A percentile compares a stretch with the other conserved stretches of the same genome.
These are phyloP conservation scores for Pediacus dermestoides DNA, from an alignment of 2,888 invertebrate species.

Conservation along the genomic window DNA sequence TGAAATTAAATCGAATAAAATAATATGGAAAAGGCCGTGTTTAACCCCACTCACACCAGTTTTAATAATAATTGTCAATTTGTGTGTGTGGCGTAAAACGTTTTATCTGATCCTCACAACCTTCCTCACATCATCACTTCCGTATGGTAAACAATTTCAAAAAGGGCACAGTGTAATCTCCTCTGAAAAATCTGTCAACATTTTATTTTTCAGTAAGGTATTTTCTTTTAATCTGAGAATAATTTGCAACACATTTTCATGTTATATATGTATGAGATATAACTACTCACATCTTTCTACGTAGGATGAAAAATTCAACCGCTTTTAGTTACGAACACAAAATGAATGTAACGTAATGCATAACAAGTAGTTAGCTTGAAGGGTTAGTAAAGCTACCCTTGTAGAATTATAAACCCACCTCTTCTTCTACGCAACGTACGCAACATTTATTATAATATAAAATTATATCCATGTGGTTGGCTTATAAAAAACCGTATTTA, in stretches of 20 bases:
- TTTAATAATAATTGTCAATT: too few species aligned
- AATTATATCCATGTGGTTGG: conserved; percentile 29
- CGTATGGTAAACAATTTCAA: too few species aligned
- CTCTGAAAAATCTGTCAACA: conserved; percentile 6
- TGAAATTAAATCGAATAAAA: too few species aligned
- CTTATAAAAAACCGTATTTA: too few species aligned
- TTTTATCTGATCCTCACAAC: too few species aligned
- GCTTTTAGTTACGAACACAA: conserved; percentile 48
- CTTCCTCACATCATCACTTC: too few species aligned
- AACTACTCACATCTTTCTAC: conserved; percentile 44
- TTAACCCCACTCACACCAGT: too few species aligned
- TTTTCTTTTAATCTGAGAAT: conserved; percentile 20
- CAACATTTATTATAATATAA: conserved; percentile 41
- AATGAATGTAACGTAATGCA: conserved; percentile 50
- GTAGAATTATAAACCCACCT: conserved; percentile 45
- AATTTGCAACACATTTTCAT: conserved; percentile 34
- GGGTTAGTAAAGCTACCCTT: conserved; percentile 43
- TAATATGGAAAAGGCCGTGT: too few species aligned
- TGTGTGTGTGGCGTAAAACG: too few species aligned
- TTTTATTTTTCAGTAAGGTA: conserved; percentile 12
- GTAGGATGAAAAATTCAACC: conserved; percentile 48
- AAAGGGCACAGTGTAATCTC: too few species aligned
- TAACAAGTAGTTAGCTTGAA: conserved; percentile 50
- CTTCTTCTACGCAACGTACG: conserved; percentile 37
- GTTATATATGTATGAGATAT: conserved; percentile 41